A percentile compares a stretch with the other conserved stretches of the same genome.
Conservation (phyloP, 2,797 vertebrate genomes). For the Acrossocheilus fasciatus region DNA sequence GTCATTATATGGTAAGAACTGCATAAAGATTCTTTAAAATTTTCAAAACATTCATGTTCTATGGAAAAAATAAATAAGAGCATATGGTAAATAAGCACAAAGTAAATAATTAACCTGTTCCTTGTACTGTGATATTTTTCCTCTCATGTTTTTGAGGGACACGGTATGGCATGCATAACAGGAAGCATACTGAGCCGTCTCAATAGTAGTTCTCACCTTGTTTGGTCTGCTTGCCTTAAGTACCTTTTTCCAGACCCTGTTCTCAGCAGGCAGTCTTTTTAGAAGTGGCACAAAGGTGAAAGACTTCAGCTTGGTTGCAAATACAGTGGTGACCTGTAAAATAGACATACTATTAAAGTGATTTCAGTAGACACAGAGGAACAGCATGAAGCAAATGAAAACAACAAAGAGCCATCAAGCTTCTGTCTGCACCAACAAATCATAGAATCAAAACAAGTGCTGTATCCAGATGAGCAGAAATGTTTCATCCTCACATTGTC, state of each 20-base stretch:
- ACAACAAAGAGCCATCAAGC: conserved; percentile 10
- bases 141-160: not conserved
- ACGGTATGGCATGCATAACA: not conserved
- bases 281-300: conserved; percentile 87
- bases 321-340: conserved; percentile 78
- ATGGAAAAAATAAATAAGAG: not conserved
- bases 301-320: conserved; percentile 71
- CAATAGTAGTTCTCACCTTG: conserved; percentile 64
- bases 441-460: not conserved
- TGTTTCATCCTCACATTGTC: not conserved
- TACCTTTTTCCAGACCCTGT: conserved; percentile 55
- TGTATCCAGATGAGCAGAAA: not conserved
- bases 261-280: conserved; percentile 81
- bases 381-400: not conserved
- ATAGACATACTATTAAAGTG: not conserved
- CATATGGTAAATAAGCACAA: not conserved
- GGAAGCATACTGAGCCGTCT: not conserved
- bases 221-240: conserved; percentile 46
- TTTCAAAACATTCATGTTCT: not conserved
- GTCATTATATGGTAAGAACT: not conserved
- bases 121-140: not conserved
- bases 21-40: not conserved
- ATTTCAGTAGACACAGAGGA: not conserved
- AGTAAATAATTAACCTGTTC: not conserved
- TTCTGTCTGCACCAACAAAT: not conserved